A percentile compares a stretch with the other conserved stretches of the same genome.
These are phyloP conservation scores for Enteromius fasciolatus DNA, from an alignment of 2,797 vertebrate genomes.

Conservation along the genomic window DNA sequence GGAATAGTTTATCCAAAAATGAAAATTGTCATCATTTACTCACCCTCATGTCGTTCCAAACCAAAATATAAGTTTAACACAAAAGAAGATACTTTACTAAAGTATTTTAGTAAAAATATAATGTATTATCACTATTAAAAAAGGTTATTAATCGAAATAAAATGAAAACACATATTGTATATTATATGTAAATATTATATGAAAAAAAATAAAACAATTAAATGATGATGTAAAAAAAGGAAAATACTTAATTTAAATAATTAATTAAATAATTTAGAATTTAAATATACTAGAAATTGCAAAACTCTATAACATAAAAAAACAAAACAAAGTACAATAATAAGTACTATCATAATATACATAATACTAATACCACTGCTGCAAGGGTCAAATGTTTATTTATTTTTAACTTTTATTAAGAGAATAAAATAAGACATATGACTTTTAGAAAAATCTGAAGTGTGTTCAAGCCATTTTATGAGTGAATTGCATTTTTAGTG, in stretches of 20 bases:
- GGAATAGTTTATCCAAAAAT: too few relatives aligned
- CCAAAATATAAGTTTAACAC: too few relatives aligned
- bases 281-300: neutral
- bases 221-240: too few relatives aligned
- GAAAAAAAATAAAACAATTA: neutral
- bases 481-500: neutral
- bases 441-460: neutral
- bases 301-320: neutral
- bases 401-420: neutral
- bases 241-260: too few relatives aligned
- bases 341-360: neutral
- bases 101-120: neutral
- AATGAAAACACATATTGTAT: neutral
- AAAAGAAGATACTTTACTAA: too few relatives aligned
- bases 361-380: neutral
- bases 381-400: neutral
- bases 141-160: neutral
- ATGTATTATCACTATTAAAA: neutral
- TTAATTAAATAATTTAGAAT: too few relatives aligned
- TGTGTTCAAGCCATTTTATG: neutral
- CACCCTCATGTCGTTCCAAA: too few relatives aligned
- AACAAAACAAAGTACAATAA: neutral
- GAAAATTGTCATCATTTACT: too few relatives aligned
- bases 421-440: neutral
- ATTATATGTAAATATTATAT: neutral